phyloP scores from a whole-genome alignment of 2,113 vertebrate species.

The Chitala chitala region DNA sequence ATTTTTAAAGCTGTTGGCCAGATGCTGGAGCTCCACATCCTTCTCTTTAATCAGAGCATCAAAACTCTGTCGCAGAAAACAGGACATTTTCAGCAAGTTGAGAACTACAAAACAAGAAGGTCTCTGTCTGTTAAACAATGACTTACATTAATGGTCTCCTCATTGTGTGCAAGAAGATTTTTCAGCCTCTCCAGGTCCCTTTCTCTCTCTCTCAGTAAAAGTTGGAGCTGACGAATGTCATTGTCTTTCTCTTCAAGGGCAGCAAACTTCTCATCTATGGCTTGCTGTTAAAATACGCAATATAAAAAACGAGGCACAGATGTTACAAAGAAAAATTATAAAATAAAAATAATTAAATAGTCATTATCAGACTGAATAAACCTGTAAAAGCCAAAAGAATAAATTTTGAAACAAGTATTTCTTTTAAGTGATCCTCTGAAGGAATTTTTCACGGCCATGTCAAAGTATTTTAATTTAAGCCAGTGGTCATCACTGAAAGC shows the following conservation, averaged over 20 bases:
- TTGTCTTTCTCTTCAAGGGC: constrained; percentile 70
- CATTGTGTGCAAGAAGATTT: constrained; percentile 61
- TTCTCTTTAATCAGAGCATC: constrained; percentile 72
- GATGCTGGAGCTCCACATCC: constrained; percentile 71
- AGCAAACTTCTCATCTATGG: constrained; percentile 65
- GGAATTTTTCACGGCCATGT: no score
- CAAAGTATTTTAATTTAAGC: no score
- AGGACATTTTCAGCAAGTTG: background rate
- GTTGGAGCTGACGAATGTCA: constrained; percentile 63
- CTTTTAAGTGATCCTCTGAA: no score
- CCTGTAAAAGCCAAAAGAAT: no score
- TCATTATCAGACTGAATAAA: no score
- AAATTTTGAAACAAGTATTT: no score
- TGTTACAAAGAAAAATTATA: constrained; percentile 20
- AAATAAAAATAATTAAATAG: no score
- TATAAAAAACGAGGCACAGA: background rate
- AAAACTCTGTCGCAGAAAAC: constrained; percentile 60
- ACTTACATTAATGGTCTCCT: constrained; percentile 66
- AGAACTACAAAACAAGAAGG: background rate
- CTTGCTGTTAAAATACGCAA: constrained; percentile 47
- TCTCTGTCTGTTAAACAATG: background rate
- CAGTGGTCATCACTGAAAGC: no score
- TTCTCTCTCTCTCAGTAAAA: constrained; percentile 66
- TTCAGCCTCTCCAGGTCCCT: constrained; percentile 63
- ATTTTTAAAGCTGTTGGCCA: constrained; percentile 65